Evolutionary conservation across 1,140 invertebrate species (phyloP).

Genomic region (Eufriesea mexicana): DNA sequence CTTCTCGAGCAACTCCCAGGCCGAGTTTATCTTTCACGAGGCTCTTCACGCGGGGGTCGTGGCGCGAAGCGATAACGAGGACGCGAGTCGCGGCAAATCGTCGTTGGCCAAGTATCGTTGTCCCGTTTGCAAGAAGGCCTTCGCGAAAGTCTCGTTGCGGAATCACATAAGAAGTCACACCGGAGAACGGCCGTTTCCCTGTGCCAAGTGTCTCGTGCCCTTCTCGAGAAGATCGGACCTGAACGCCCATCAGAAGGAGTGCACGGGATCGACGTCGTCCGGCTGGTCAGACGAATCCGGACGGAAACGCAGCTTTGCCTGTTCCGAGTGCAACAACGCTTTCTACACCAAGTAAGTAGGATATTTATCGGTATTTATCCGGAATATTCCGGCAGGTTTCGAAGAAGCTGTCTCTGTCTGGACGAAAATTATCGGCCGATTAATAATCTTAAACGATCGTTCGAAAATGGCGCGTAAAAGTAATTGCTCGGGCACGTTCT

Average conservation of each 20-base stretch:
- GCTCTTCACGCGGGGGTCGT: conserved; percentile 83
- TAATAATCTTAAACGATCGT: conserved; percentile 44
- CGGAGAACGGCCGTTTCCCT: conserved; percentile 89
- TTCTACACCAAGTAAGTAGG: conserved; percentile 86
- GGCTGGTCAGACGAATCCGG: conserved; percentile 33
- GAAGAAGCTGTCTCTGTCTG: conserved; percentile 2
- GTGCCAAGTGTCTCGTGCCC: conserved; percentile 83
- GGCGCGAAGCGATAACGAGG: conserved; percentile 68
- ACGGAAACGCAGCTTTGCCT: conserved; percentile 78
- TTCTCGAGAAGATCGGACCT: conserved; percentile 87
- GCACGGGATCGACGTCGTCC: conserved; percentile 44
- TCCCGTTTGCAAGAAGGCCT: conserved; percentile 86
- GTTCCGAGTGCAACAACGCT: conserved; percentile 84
- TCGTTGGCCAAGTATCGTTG: conserved; percentile 84
- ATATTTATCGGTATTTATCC: not conserved
- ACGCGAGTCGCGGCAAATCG: conserved; percentile 72
- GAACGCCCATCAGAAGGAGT: conserved; percentile 70
- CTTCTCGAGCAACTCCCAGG: conserved; percentile 80
- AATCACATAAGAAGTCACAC: conserved; percentile 89
- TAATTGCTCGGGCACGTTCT: conserved; percentile 53
- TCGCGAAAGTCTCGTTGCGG: conserved; percentile 86
- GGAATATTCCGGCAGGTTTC: not conserved
- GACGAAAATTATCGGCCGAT: conserved; percentile 27
- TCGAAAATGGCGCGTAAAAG: conserved; percentile 47
- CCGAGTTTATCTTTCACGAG: conserved; percentile 87